Percentiles rank a stretch among this genome's conserved stretches.
Conservation (phyloP, 35 echinoderm and acorn worm species). For the Acanthaster planci region DNA sequence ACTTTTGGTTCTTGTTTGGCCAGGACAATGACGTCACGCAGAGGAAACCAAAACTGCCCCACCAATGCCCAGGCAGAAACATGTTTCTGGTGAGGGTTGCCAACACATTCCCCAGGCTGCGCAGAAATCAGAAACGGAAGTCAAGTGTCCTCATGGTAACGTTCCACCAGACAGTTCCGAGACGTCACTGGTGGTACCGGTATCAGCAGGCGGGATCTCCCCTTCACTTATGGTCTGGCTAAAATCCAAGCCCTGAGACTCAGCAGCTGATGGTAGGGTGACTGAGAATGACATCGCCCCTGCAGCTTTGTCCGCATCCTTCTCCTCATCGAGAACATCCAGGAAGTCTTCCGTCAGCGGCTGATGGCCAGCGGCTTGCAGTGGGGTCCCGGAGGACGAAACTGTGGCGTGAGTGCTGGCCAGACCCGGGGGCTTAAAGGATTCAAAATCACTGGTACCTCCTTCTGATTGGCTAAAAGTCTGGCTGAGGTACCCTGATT, state of each 20-base stretch:
- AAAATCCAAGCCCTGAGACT: conserved; percentile 45
- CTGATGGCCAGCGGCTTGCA: conserved; percentile 20
- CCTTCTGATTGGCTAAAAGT: conserved; percentile 94
- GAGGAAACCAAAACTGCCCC: no score
- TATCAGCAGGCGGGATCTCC: conserved; percentile 41
- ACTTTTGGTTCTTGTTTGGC: no score
- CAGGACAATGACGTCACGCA: no score
- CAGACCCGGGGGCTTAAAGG: neutral
- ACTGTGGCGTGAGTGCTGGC: neutral
- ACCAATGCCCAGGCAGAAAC: no score
- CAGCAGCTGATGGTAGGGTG: conserved; percentile 62
- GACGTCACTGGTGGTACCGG: conserved; percentile 81
- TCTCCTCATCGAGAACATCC: conserved; percentile 32
- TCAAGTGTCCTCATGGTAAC: no score
- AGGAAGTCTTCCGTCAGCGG: conserved; percentile 50
- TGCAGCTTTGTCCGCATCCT: neutral
- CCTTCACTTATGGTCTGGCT: conserved; percentile 60
- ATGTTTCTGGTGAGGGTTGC: no score
- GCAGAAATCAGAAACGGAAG: no score
- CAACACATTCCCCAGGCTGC: no score
- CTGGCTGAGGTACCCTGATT: conserved; percentile 93
- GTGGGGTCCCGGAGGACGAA: neutral
- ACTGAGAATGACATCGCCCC: conserved; percentile 62
- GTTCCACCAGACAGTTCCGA: conserved; percentile 78
- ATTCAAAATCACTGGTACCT: conserved; percentile 55